phyloP scores from a whole-genome alignment of 37 sponge, comb jelly and placozoan genomes.

The Tethya wilhelma region DNA sequence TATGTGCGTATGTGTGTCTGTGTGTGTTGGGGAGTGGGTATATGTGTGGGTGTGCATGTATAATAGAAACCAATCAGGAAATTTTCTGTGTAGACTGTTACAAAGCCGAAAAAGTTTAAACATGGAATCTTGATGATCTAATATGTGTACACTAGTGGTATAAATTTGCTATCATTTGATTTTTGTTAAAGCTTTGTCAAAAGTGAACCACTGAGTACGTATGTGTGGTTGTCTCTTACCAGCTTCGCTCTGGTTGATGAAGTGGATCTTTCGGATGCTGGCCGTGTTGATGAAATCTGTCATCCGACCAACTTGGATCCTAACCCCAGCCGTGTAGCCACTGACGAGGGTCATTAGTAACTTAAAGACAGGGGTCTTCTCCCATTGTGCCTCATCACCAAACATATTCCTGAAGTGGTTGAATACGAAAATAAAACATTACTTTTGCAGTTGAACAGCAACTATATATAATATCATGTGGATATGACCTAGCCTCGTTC shows the following conservation, averaged over 20 bases:
- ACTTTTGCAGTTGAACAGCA: no score
- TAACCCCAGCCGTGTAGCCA: constrained; percentile 76
- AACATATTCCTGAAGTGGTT: constrained; percentile 70
- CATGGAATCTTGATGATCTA: background rate
- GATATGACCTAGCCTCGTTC: no score
- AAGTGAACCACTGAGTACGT: background rate
- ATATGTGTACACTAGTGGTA: background rate
- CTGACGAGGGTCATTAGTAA: constrained; percentile 49
- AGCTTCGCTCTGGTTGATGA: constrained; percentile 47
- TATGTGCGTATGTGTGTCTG: background rate
- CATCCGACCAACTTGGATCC: constrained; percentile 66
- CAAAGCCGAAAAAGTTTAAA: no score
- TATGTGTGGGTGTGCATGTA: no score
- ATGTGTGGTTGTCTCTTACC: constrained; percentile 16
- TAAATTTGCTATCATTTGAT: background rate
- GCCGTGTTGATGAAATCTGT: constrained; percentile 79
- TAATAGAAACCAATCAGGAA: no score
- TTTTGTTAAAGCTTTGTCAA: background rate
- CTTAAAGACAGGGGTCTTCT: constrained; percentile 69
- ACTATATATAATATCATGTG: no score
- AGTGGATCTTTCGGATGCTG: constrained; percentile 70
- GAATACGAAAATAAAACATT: no score
- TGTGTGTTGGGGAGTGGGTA: background rate
- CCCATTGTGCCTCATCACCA: constrained; percentile 52
- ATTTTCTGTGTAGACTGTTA: no score